Evolutionary conservation across 2,888 invertebrate species (phyloP).

Genomic region (Pammene fasciana): DNA sequence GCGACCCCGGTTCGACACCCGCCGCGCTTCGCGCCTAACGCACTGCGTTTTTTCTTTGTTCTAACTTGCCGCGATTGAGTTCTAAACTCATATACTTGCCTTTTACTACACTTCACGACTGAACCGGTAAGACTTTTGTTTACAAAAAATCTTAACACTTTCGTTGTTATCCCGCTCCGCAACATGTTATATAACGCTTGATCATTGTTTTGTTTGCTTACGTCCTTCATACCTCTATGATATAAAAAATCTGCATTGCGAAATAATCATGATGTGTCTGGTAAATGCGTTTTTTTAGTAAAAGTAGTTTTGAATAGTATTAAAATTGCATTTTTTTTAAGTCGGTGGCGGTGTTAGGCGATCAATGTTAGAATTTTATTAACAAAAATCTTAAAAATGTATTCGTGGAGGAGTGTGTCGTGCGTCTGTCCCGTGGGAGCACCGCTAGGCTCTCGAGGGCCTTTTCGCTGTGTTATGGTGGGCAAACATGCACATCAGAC

Average conservation of each 20-base stretch:
- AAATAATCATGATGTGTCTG: slow-evolving; percentile 23
- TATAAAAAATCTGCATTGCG: slow-evolving; percentile 48
- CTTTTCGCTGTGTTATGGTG: slow-evolving; percentile 19
- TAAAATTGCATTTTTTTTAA: no score
- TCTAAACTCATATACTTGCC: slow-evolving; percentile 56
- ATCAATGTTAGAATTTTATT: background rate
- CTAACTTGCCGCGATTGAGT: slow-evolving; percentile 48
- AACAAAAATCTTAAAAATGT: slow-evolving; percentile 1
- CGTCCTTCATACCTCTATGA: slow-evolving; percentile 42
- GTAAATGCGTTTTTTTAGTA: background rate
- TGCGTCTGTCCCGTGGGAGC: background rate
- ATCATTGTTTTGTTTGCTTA: slow-evolving; percentile 49
- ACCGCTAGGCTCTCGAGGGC: background rate
- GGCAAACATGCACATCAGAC: slow-evolving; percentile 17
- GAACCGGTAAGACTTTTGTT: slow-evolving; percentile 69
- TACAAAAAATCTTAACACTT: slow-evolving; percentile 54
- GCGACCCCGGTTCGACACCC: slow-evolving; percentile 44
- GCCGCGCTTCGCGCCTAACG: slow-evolving; percentile 38
- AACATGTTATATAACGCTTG: slow-evolving; percentile 63
- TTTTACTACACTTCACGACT: slow-evolving; percentile 54
- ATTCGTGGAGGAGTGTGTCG: slow-evolving; percentile 4
- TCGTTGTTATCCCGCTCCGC: slow-evolving; percentile 51
- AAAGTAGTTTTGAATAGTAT: background rate
- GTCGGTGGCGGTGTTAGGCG: background rate
- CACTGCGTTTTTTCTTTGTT: slow-evolving; percentile 48